A percentile compares a stretch with the other conserved stretches of the same genome.
phyloP scores from a whole-genome alignment of 2,888 invertebrate genomes.

The Zele albiditarsus region DNA sequence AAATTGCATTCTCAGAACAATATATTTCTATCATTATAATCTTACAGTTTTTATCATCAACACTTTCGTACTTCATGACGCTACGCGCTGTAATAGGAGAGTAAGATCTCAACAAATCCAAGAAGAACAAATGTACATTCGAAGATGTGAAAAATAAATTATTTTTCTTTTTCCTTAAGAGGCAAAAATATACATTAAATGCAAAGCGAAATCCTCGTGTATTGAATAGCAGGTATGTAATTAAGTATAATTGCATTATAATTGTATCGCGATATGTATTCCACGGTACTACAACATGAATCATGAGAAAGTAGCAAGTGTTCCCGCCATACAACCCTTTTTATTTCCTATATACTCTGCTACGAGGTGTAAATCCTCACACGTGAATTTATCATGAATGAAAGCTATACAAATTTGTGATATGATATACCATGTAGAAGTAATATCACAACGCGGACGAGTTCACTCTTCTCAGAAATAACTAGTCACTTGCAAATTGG shows the following conservation, averaged over 20 bases:
- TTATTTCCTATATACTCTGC: no score
- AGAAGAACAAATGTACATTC: not conserved
- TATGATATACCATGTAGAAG: not conserved
- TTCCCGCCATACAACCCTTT: no score
- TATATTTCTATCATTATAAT: not conserved
- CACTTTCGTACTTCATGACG: slow-evolving; percentile 43
- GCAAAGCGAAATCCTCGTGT: no score
- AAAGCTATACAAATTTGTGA: no score
- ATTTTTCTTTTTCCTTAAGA: not conserved
- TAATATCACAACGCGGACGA: not conserved
- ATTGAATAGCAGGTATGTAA: no score
- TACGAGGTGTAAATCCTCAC: no score
- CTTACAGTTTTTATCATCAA: slow-evolving; percentile 39
- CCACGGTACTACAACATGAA: no score
- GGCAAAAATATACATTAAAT: no score
- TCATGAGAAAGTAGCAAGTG: no score
- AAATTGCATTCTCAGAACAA: not conserved
- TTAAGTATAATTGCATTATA: no score
- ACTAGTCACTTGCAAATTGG: not conserved
- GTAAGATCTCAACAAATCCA: not conserved
- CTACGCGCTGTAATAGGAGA: slow-evolving; percentile 29
- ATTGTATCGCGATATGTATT: no score
- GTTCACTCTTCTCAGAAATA: not conserved
- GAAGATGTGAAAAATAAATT: not conserved
- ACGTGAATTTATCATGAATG: no score